Conservation (phyloP, 1,140 invertebrate genomes). For the Temnothorax longispinosus region DNA sequence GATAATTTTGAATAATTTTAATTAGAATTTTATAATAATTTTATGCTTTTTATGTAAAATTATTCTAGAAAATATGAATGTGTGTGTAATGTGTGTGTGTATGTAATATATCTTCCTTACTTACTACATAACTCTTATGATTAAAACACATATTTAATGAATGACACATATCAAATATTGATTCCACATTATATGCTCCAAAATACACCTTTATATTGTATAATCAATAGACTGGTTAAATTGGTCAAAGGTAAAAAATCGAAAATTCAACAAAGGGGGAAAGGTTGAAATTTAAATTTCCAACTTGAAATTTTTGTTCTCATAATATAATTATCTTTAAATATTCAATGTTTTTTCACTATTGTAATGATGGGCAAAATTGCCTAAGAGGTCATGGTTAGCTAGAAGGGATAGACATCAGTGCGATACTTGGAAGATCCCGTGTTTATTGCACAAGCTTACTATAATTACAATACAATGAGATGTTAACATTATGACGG, state of each 20-base stretch:
- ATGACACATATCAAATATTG: background rate
- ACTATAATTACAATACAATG: slow-evolving; percentile 81
- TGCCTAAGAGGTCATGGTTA: background rate
- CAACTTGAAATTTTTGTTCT: background rate
- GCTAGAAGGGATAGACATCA: background rate
- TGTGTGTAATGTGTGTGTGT: too few species aligned
- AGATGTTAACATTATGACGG: slow-evolving; percentile 43
- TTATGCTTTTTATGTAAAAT: background rate
- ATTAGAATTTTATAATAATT: background rate
- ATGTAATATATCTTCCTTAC: background rate
- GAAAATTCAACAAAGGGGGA: background rate
- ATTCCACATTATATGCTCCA: background rate
- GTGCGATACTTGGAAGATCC: background rate
- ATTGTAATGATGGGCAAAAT: slow-evolving; percentile 70
- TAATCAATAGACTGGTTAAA: background rate
- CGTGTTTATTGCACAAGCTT: background rate
- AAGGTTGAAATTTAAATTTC: slow-evolving; percentile 1
- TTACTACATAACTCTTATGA: background rate
- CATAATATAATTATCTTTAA: slow-evolving; percentile 19
- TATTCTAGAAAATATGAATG: background rate
- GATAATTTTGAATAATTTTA: background rate
- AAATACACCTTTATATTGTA: background rate
- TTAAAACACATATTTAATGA: background rate
- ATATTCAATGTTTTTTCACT: slow-evolving; percentile 20
- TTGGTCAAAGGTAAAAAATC: background rate